phyloP scores from a whole-genome alignment of 2,888 invertebrate species.

The Salticus scenicus region DNA sequence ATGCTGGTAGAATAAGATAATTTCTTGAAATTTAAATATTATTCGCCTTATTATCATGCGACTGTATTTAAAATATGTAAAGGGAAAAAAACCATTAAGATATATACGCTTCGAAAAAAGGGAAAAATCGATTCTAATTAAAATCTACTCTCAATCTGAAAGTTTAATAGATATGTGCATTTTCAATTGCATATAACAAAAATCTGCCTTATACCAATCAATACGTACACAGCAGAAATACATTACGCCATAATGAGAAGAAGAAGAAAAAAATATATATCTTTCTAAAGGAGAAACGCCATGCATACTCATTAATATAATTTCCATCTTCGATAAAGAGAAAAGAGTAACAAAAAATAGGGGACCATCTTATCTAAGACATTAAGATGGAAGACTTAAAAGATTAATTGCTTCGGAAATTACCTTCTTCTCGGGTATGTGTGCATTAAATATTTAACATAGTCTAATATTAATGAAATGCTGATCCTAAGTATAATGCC shows the following conservation, averaged over 20 bases:
- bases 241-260: slow-evolving; percentile 39
- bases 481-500: slow-evolving; percentile 28
- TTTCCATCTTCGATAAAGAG: slow-evolving; percentile 24
- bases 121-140: slow-evolving; percentile 57
- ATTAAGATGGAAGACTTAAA: slow-evolving; percentile 63
- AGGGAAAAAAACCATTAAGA: neutral
- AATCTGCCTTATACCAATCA: slow-evolving; percentile 15
- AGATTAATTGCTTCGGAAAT: slow-evolving; percentile 67
- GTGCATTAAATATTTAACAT: slow-evolving; percentile 63
- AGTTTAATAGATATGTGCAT: slow-evolving; percentile 17
- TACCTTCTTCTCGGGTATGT: slow-evolving; percentile 41
- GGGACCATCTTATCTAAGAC: slow-evolving; percentile 32
- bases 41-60: neutral
- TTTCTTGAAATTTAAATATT: neutral
- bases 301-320: slow-evolving; percentile 64
- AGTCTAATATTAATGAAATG: slow-evolving; percentile 63
- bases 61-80: neutral
- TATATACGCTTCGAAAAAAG: too few species aligned
- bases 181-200: slow-evolving; percentile 12
- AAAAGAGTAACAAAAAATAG: neutral
- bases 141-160: slow-evolving; percentile 30
- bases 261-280: slow-evolving; percentile 19
- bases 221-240: slow-evolving; percentile 27
- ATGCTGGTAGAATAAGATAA: neutral
- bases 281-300: slow-evolving; percentile 18